Percentiles rank a stretch among this genome's conserved stretches.
These are phyloP conservation scores for Caenorhabditis remanei DNA, from an alignment of 1,140 invertebrate genomes.

Conservation along the genomic window DNA sequence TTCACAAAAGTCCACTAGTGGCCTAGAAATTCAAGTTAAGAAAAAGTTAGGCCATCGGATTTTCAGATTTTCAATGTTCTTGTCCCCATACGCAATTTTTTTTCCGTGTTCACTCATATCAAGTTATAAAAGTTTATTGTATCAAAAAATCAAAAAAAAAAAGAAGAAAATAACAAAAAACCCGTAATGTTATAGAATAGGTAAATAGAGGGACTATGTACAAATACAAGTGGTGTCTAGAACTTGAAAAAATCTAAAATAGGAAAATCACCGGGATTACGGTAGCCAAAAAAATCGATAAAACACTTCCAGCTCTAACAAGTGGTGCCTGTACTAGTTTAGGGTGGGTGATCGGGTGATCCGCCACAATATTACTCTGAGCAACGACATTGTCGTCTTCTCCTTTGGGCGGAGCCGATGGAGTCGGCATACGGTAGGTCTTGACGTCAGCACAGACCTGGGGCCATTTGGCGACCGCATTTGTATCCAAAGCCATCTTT, in stretches of 20 bases:
- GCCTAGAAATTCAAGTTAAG: too few relatives aligned
- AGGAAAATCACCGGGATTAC: neutral
- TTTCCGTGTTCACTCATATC: neutral
- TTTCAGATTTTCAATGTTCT: too few relatives aligned
- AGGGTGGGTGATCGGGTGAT: conserved; percentile 3
- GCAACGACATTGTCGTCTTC: conserved; percentile 22
- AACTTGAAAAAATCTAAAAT: neutral
- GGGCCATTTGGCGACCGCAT: conserved; percentile 75
- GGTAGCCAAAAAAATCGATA: neutral
- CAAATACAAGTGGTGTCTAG: neutral
- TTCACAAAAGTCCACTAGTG: too few relatives aligned
- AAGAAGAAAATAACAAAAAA: conserved; percentile 12
- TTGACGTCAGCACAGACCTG: conserved; percentile 74
- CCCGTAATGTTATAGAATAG: neutral
- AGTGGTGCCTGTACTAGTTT: conserved; percentile 33
- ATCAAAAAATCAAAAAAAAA: neutral
- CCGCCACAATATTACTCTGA: conserved; percentile 26
- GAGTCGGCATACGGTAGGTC: conserved; percentile 72
- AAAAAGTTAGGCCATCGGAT: too few relatives aligned
- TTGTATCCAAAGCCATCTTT: conserved; percentile 75
- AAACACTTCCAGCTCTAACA: neutral
- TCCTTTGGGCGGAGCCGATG: conserved; percentile 39
- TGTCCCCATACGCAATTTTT: neutral
- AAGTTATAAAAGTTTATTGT: conserved; percentile 26
- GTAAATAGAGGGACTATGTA: conserved; percentile 35